Evolutionary conservation across 2,797 vertebrate genomes (phyloP).

Genomic region (Chaenodraco wilsoni): DNA sequence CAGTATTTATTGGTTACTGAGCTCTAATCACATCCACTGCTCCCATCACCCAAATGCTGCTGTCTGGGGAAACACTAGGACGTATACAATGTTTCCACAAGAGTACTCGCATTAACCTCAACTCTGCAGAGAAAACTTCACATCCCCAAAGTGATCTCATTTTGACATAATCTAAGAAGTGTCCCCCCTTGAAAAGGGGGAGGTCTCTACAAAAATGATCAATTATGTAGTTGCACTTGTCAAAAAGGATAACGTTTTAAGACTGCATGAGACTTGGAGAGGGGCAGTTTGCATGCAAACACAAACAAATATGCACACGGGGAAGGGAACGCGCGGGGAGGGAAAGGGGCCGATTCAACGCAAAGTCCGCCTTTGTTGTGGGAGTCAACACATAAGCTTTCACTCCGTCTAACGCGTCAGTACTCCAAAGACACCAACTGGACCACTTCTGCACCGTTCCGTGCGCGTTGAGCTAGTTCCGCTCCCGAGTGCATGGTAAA

Average conservation of each 20-base stretch:
- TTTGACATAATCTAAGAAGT: background rate
- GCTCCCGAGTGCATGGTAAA: conserved; percentile 23
- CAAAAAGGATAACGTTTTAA: background rate
- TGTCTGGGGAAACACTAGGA: background rate
- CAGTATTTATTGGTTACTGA: conserved; percentile 24
- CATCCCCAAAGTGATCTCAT: background rate
- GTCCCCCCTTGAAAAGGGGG: background rate
- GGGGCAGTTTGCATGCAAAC: conserved; percentile 7
- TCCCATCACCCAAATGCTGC: background rate
- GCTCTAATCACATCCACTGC: conserved; percentile 7
- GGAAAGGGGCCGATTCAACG: background rate
- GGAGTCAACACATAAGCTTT: conserved; percentile 55
- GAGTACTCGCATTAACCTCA: background rate
- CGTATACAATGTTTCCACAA: background rate
- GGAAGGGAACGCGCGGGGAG: conserved; percentile 3
- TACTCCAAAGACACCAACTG: conserved; percentile 20
- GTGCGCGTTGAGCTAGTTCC: conserved; percentile 34
- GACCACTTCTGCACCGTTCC: conserved; percentile 23
- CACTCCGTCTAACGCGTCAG: conserved; percentile 40
- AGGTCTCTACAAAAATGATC: background rate
- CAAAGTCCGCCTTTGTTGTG: conserved; percentile 21
- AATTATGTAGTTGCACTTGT: background rate
- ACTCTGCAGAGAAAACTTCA: background rate
- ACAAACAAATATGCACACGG: conserved; percentile 24
- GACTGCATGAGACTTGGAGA: background rate